Conservation (phyloP, 2,888 invertebrate genomes). For the Teinopalpus imperialis region DNA sequence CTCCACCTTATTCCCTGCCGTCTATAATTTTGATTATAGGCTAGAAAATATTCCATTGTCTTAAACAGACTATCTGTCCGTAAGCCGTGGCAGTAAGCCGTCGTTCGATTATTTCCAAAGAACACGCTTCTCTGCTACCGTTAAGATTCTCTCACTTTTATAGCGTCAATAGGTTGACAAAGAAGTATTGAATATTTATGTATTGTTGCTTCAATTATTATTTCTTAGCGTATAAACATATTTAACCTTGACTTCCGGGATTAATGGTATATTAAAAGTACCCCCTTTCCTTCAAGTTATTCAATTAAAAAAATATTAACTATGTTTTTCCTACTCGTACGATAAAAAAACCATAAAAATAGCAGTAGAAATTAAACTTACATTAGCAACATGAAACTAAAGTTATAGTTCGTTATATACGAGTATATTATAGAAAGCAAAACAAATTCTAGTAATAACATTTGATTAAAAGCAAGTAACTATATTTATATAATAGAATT, state of each 20-base stretch:
- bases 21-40: slow-evolving; percentile 79
- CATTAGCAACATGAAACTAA: too few species aligned
- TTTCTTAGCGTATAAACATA: slow-evolving; percentile 9
- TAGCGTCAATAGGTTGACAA: slow-evolving; percentile 61
- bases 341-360: too few species aligned
- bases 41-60: slow-evolving; percentile 79
- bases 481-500: slow-evolving; percentile 22
- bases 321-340: too few species aligned
- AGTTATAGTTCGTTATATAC: too few species aligned
- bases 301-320: too few species aligned
- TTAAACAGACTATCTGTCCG: slow-evolving; percentile 61
- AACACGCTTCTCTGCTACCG: slow-evolving; percentile 32
- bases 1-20: slow-evolving; percentile 48
- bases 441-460: too few species aligned
- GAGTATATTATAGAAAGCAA: too few species aligned
- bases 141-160: slow-evolving; percentile 43
- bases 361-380: too few species aligned
- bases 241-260: neutral
- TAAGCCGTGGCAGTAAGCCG: slow-evolving; percentile 57
- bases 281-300: too few species aligned
- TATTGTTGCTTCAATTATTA: slow-evolving; percentile 46
- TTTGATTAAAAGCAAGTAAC: too few species aligned
- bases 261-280: too few species aligned
- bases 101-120: slow-evolving; percentile 62
- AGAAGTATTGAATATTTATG: slow-evolving; percentile 31